Base-by-base conservation (phyloP, 1,140 invertebrate genomes). In the Chrysoperla carnea region DNA sequence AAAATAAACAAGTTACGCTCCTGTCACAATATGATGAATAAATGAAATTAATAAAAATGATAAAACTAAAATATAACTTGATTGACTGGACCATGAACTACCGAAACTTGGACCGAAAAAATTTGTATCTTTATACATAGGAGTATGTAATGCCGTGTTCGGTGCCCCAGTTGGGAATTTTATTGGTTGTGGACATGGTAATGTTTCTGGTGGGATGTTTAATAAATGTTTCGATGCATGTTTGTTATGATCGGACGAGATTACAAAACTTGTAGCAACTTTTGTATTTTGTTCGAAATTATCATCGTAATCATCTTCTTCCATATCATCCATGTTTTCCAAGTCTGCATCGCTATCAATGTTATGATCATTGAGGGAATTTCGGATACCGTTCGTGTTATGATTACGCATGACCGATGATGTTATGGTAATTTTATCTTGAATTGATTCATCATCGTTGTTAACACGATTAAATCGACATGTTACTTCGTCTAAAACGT, bases 171-270 rank as follows among this genome's bases (percentile, higher is more conserved):
- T 73, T 23, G 70, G 69, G 48, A 63, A 69, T 50, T 70, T 71
- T n/a, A 70, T 54, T 33, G 68, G 65, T 44, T 76, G 68, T 29
- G 75, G 75, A 54, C 78, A 81, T 1, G 77, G 77, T 41, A 81
- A 55, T 36, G 73, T 60, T 37, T 78, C 73, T 2, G 67, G 60
- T 27, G 76, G 75, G 44, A 81, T 64, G 39, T 75, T 67, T 40
- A 77, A 69, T 29, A 81, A 55, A 59, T 31, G 58, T 55, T 31
- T 58, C 53, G 41, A 61, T 38, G 29, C 28, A 54, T 65, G 55
- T 39, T 51, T 40, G 29, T 46, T 38, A 15, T 40, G 37, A 35
- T 40, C 36, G 12, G 45, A 35, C 42, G 44, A 36, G 17, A 45
- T 43, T 14, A 52, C 44, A 6, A 57, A 51, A 42, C 57, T 55